phyloP scores from a whole-genome alignment of 2,888 invertebrate species.

The Drosophila atripex region DNA sequence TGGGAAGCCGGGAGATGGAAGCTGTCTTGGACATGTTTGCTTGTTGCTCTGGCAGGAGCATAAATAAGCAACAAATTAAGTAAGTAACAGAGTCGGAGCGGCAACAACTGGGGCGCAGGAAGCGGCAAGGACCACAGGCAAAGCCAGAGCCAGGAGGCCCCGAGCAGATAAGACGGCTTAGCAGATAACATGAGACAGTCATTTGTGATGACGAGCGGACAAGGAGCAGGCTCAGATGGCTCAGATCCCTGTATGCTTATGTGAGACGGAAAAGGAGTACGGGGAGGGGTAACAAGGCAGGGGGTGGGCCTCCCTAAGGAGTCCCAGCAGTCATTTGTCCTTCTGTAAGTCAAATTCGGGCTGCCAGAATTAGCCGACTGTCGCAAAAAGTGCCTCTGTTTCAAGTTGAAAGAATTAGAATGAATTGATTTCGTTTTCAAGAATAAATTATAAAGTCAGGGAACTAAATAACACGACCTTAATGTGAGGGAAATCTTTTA shows the following conservation, averaged over 20 bases:
- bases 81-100: conserved; percentile 73
- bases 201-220: conserved; percentile 72
- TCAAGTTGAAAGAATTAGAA: not conserved
- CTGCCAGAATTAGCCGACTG: conserved; percentile 1
- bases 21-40: conserved; percentile 11
- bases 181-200: conserved; percentile 79
- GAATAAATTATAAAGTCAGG: not conserved
- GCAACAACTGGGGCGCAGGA: not conserved
- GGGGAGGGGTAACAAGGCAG: not conserved
- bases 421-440: not conserved
- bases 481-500: too few species aligned
- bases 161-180: conserved; percentile 73
- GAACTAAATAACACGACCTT: not conserved
- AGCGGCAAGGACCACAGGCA: not conserved
- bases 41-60: conserved; percentile 50
- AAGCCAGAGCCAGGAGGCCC: too few species aligned
- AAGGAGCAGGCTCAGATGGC: conserved; percentile 33
- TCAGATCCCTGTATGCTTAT: conserved; percentile 14
- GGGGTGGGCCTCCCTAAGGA: not conserved
- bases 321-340: not conserved
- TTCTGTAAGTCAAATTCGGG: conserved; percentile 1
- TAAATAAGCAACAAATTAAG: conserved; percentile 78
- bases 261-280: not conserved
- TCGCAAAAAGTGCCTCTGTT: not conserved
- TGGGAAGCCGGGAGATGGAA: not conserved